Conservation (phyloP, 2,888 invertebrate genomes). For the Heliconius sara region DNA sequence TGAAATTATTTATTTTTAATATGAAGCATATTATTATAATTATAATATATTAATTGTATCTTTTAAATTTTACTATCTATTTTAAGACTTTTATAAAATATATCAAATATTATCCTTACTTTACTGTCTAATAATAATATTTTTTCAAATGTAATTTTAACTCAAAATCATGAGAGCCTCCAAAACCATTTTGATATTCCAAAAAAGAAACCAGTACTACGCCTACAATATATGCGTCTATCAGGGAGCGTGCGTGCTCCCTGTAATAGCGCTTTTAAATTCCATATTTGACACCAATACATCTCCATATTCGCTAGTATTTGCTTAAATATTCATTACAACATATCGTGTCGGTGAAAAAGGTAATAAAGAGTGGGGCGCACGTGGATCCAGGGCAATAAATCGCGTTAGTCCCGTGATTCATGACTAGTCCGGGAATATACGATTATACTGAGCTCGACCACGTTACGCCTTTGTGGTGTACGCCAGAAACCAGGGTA, state of each 20-base stretch:
- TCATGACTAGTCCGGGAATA: slow-evolving; percentile 46
- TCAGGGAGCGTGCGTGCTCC: neutral
- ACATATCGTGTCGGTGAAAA: slow-evolving; percentile 42
- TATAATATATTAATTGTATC: too few relatives aligned
- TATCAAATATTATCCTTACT: too few relatives aligned
- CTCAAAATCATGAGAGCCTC: neutral
- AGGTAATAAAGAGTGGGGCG: slow-evolving; percentile 48
- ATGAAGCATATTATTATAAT: neutral
- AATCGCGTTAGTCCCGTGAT: slow-evolving; percentile 46
- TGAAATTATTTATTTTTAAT: neutral
- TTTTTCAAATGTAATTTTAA: neutral
- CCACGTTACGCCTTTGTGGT: slow-evolving; percentile 41
- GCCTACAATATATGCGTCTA: neutral
- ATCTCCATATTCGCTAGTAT: slow-evolving; percentile 21
- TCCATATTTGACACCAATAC: slow-evolving; percentile 1
- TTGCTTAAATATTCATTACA: slow-evolving; percentile 44
- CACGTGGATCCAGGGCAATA: slow-evolving; percentile 44
- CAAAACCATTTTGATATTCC: neutral
- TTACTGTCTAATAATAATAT: neutral
- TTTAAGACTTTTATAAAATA: too few relatives aligned
- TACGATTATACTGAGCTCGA: slow-evolving; percentile 42
- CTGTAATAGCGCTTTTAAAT: slow-evolving; percentile 4
- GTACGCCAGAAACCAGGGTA: slow-evolving; percentile 23
- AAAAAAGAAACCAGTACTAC: neutral
- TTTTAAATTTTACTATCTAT: too few relatives aligned